phyloP scores from a whole-genome alignment of 1,140 invertebrate genomes.

The Mactra quadrangularis region DNA sequence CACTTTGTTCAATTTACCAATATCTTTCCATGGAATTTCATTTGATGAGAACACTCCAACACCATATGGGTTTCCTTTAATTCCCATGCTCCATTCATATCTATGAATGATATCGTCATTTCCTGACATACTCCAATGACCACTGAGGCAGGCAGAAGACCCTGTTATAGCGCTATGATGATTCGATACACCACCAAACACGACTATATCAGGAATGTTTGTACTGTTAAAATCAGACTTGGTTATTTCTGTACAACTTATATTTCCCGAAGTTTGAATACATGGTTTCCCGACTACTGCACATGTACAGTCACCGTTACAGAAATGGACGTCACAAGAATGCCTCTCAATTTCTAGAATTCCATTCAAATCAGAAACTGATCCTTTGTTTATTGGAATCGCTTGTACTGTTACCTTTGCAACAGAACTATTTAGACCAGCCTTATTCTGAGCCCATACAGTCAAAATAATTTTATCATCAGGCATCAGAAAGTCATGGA shows the following conservation, averaged over 20 bases:
- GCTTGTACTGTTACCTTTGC: constrained; percentile 9
- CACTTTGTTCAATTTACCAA: constrained; percentile 9
- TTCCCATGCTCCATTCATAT: constrained; percentile 50
- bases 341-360: constrained; percentile 35
- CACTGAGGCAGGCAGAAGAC: constrained; percentile 26
- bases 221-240: background rate
- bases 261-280: background rate
- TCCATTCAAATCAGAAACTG: background rate
- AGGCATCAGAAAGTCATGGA: background rate
- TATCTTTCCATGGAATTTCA: constrained; percentile 32
- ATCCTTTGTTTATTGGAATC: background rate
- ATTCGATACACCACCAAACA: constrained; percentile 5
- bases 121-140: background rate
- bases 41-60: constrained; percentile 20
- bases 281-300: constrained; percentile 29
- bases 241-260: background rate
- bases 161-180: background rate
- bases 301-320: constrained; percentile 43
- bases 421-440: constrained; percentile 29
- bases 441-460: constrained; percentile 28
- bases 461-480: constrained; percentile 46
- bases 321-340: constrained; percentile 31
- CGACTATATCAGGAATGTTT: background rate
- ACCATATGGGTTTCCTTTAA: constrained; percentile 6
- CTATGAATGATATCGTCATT: constrained; percentile 1